A percentile compares a stretch with the other conserved stretches of the same genome.
phyloP scores from a whole-genome alignment of 2,797 vertebrate species.

The Monodelphis domestica region DNA sequence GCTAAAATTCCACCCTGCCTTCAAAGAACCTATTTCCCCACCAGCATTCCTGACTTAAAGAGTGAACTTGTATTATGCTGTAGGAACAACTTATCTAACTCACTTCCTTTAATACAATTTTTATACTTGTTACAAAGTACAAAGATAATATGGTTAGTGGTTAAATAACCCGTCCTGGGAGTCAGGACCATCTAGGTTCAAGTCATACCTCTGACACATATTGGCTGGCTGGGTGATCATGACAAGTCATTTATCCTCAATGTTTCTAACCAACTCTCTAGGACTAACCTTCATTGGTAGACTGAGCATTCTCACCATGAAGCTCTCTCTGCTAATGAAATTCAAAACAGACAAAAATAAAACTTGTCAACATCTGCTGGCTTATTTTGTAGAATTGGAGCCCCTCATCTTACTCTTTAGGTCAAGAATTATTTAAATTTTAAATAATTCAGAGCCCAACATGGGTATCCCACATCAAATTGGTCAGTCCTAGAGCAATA shows the following conservation, averaged over 20 bases:
- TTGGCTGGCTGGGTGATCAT: neutral
- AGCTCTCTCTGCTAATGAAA: neutral
- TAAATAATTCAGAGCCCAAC: neutral
- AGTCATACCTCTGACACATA: neutral
- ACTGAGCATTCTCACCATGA: neutral
- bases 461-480: neutral
- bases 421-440: neutral
- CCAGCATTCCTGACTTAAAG: constrained; percentile 48
- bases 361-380: neutral
- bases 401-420: neutral
- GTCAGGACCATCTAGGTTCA: neutral
- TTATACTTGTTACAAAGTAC: constrained; percentile 11
- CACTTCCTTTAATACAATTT: constrained; percentile 58
- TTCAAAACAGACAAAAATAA: neutral
- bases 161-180: neutral
- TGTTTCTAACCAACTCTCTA: neutral
- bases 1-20: constrained; percentile 39
- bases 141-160: neutral
- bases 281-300: neutral
- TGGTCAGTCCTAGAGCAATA: neutral
- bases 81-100: constrained; percentile 62
- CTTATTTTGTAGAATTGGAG: neutral
- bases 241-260: neutral
- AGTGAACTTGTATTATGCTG: constrained; percentile 38
- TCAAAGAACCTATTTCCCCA: constrained; percentile 46